Conservation (phyloP, 2,888 invertebrate species). For the Podabrus alpinus region DNA sequence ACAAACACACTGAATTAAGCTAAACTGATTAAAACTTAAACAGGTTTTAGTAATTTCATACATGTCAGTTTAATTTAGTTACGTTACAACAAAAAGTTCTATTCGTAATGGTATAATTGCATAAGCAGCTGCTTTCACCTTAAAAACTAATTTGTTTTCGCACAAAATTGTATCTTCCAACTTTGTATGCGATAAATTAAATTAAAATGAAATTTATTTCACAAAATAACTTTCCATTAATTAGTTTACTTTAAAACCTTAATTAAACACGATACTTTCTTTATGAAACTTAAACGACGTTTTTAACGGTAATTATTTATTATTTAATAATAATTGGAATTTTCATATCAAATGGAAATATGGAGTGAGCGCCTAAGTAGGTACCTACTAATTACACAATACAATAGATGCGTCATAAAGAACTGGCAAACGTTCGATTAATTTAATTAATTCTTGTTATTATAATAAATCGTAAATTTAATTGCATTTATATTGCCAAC, state of each 20-base stretch:
- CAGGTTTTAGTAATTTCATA: conserved; percentile 1
- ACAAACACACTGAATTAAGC: neutral
- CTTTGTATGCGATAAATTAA: neutral
- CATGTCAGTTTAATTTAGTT: conserved; percentile 9
- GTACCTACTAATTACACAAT: neutral
- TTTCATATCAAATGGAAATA: neutral
- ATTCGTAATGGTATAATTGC: conserved; percentile 20
- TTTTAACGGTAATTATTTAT: neutral
- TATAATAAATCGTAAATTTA: neutral
- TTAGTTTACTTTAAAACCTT: neutral
- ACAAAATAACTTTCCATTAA: neutral
- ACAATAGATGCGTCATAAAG: neutral
- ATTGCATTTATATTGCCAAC: neutral
- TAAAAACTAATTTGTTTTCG: conserved; percentile 11
- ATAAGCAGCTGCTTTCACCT: conserved; percentile 27
- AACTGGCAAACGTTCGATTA: neutral
- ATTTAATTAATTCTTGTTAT: neutral
- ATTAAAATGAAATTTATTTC: neutral
- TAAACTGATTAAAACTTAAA: conserved; percentile 5
- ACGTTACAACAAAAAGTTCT: conserved; percentile 6
- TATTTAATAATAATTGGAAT: neutral
- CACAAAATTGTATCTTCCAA: conserved; percentile 6
- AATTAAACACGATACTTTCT: neutral
- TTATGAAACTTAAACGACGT: neutral
- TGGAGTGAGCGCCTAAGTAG: neutral